A percentile compares a stretch with the other conserved stretches of the same genome.
Evolutionary conservation across 2,113 vertebrate species (phyloP).

Genomic region (Bambusicola thoracicus): DNA sequence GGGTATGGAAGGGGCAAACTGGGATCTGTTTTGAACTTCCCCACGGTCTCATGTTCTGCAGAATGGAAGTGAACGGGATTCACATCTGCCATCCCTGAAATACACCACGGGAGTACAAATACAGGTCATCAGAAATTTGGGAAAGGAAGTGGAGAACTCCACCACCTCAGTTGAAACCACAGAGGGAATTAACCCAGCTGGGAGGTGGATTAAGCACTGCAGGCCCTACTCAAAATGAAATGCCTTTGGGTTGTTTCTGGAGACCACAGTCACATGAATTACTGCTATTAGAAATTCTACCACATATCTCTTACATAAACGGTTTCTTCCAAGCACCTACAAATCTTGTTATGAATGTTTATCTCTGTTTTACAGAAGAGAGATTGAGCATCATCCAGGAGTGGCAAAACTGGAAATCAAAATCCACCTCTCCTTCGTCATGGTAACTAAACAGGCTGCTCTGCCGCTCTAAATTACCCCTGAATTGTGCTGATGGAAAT

Average conservation of each 20-base stretch:
- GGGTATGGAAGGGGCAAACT: neutral
- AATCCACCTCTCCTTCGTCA: accelerated
- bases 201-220: neutral
- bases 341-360: neutral
- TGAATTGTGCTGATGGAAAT: neutral
- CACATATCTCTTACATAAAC: neutral
- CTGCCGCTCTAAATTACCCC: neutral
- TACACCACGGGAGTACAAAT: too few species aligned
- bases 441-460: neutral
- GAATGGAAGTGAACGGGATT: neutral
- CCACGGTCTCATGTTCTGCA: neutral
- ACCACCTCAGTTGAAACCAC: accelerated
- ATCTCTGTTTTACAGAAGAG: neutral
- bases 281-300: neutral
- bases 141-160: neutral
- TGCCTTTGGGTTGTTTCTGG: neutral
- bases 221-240: neutral
- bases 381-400: neutral
- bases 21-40: neutral
- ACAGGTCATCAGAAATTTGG: neutral
- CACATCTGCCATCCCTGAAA: neutral
- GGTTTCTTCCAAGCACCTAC: neutral
- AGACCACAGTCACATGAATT: neutral
- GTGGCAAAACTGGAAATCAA: neutral
- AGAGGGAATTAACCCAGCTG: neutral